These are phyloP conservation scores for Genyomyrus donnyi DNA, from an alignment of 2,113 vertebrate genomes.

Conservation along the genomic window DNA sequence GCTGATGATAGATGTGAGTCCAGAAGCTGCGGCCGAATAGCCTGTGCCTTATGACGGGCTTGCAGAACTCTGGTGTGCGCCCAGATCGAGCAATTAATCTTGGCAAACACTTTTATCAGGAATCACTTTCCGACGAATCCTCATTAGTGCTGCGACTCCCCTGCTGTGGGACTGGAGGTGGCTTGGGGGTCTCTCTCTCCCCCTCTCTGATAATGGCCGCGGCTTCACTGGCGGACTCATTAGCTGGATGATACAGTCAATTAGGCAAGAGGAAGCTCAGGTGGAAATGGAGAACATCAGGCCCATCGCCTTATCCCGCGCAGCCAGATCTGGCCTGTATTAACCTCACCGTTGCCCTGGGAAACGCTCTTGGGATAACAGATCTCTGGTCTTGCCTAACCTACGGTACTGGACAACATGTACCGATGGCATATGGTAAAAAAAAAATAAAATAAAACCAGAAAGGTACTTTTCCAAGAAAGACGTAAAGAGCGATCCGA, in stretches of 20 bases:
- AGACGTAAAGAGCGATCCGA: not conserved
- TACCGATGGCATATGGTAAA: not conserved
- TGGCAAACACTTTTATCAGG: not conserved
- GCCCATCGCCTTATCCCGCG: not conserved
- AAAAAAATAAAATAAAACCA: not conserved
- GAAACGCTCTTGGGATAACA: not conserved
- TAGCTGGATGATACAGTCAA: conserved; percentile 15
- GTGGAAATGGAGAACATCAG: conserved; percentile 13
- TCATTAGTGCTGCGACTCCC: not conserved
- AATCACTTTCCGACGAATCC: not conserved
- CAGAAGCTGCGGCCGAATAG: not conserved
- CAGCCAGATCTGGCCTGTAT: not conserved
- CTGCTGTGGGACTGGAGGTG: not conserved
- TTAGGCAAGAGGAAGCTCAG: conserved; percentile 19
- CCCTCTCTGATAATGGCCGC: not conserved
- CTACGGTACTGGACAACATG: not conserved
- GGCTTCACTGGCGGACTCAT: not conserved
- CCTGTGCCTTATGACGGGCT: not conserved
- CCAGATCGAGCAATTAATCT: not conserved
- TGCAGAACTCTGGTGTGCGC: not conserved
- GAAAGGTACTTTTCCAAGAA: not conserved
- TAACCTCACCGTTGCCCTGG: not conserved
- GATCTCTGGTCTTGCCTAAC: not conserved
- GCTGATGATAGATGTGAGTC: not conserved
- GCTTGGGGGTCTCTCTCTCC: not conserved